Conservation (phyloP, 2,113 vertebrate genomes). For the Eurystomus gularis region DNA sequence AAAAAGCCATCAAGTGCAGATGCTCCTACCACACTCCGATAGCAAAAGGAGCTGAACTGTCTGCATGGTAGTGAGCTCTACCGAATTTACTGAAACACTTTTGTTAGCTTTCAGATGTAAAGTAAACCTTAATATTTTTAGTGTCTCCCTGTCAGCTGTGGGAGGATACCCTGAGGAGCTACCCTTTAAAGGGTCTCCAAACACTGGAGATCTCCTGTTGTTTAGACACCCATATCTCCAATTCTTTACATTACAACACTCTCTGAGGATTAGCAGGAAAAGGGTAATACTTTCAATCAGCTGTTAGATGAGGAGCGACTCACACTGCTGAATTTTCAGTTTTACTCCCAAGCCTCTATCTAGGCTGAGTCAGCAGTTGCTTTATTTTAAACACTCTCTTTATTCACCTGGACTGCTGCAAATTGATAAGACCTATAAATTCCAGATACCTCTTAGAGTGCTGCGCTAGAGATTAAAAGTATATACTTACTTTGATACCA, state of each 20-base stretch:
- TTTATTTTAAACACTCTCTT: slow-evolving; percentile 67
- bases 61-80: neutral
- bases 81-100: neutral
- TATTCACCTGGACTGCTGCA: slow-evolving; percentile 42
- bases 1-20: neutral
- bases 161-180: slow-evolving; percentile 41
- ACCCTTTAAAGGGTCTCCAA: slow-evolving; percentile 60
- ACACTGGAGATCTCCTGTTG: slow-evolving; percentile 33
- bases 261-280: slow-evolving; percentile 58
- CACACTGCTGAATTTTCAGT: slow-evolving; percentile 48
- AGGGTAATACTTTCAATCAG: slow-evolving; percentile 42
- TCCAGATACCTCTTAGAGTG: slow-evolving; percentile 2
- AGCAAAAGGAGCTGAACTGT: neutral
- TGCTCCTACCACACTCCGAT: neutral
- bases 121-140: slow-evolving; percentile 42
- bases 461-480: slow-evolving; percentile 31
- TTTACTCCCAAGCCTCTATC: slow-evolving; percentile 48
- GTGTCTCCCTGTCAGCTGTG: neutral
- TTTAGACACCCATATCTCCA: slow-evolving; percentile 39
- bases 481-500: slow-evolving; percentile 18
- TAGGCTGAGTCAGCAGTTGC: slow-evolving; percentile 33
- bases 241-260: slow-evolving; percentile 28
- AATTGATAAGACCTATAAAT: slow-evolving; percentile 18
- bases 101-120: slow-evolving; percentile 30
- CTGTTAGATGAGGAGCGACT: slow-evolving; percentile 15